Conservation (phyloP, 2,797 vertebrate species). For the Limnodromus scolopaceus region DNA sequence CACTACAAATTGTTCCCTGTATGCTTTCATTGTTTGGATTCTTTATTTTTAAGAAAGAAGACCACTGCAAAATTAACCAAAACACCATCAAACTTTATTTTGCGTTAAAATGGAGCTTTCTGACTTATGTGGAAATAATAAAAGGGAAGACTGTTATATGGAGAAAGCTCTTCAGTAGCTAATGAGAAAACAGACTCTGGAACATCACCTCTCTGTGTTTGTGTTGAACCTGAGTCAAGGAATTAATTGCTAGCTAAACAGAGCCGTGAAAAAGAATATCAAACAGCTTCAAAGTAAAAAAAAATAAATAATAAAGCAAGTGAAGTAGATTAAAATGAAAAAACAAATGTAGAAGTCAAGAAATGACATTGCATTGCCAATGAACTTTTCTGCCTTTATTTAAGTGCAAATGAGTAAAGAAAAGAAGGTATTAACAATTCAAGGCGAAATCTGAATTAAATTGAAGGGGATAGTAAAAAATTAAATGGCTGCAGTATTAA, state of each 20-base stretch:
- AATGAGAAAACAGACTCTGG: background rate
- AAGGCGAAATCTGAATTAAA: conserved; percentile 17
- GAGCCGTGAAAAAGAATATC: background rate
- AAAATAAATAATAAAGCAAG: background rate
- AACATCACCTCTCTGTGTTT: background rate
- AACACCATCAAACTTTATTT: background rate
- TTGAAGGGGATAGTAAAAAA: background rate
- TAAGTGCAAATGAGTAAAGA: background rate
- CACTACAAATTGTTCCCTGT: background rate
- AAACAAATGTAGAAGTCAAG: background rate
- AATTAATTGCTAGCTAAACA: background rate
- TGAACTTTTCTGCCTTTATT: background rate
- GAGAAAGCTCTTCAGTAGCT: background rate
- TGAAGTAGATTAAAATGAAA: background rate
- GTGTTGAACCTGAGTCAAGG: background rate
- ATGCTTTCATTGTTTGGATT: background rate
- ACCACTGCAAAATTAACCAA: background rate
- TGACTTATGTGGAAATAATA: background rate
- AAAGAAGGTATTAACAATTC: background rate
- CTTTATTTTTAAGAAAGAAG: background rate
- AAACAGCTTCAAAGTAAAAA: background rate
- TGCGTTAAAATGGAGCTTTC: background rate
- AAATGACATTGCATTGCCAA: background rate
- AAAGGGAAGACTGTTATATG: background rate
- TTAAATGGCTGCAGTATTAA: background rate